These are phyloP conservation scores for Coptodon rendalli DNA, from an alignment of 2,113 vertebrate genomes.

Conservation along the genomic window DNA sequence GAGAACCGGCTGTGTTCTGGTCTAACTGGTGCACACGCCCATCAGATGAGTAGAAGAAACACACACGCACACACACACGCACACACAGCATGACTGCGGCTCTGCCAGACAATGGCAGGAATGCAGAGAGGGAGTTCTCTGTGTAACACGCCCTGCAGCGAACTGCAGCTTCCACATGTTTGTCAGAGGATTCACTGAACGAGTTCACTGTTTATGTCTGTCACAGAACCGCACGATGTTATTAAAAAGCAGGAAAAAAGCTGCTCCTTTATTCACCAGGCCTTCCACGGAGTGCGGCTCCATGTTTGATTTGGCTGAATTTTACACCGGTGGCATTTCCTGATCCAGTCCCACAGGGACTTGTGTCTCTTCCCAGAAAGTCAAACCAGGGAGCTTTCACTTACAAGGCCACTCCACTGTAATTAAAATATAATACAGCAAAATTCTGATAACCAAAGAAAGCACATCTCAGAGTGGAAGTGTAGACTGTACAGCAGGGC, in stretches of 20 bases:
- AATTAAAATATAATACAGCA: fast-evolving
- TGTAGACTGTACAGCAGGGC: fast-evolving
- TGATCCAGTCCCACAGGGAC: not conserved
- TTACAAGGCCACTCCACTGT: not conserved
- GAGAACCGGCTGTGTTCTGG: not conserved
- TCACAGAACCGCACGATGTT: fast-evolving
- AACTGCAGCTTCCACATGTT: not conserved
- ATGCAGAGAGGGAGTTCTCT: slow-evolving; percentile 22
- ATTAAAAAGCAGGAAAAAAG: not conserved
- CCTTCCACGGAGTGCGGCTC: fast-evolving
- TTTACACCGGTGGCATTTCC: not conserved
- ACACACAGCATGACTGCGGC: not conserved
- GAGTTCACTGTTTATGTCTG: not conserved
- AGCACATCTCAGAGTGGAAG: not conserved
- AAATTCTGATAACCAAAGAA: not conserved
- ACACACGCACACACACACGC: not conserved
- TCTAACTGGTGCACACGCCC: slow-evolving; percentile 18
- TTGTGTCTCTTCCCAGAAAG: not conserved
- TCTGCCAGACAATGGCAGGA: slow-evolving; percentile 44
- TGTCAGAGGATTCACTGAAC: not conserved
- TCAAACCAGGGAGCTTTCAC: not conserved
- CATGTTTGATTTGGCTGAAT: fast-evolving
- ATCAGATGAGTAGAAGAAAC: slow-evolving; percentile 22
- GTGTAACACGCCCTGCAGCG: not conserved
- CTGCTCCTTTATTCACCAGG: not conserved